phyloP scores from a whole-genome alignment of 2,888 invertebrate species.

The Athripsodes cinereus region DNA sequence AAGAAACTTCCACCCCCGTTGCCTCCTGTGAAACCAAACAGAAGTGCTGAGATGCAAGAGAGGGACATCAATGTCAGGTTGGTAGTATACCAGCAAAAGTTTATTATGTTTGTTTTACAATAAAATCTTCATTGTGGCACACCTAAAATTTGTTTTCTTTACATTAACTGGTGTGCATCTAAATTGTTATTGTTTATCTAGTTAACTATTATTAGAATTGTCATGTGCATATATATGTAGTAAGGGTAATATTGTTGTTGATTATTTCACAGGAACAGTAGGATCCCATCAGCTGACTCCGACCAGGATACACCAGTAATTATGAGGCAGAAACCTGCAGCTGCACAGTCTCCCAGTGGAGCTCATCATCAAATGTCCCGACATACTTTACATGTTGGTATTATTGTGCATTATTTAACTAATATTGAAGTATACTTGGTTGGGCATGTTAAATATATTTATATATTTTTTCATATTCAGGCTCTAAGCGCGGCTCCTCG shows the following conservation, averaged over 20 bases:
- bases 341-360: constrained; percentile 30
- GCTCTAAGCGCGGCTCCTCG: constrained; percentile 74
- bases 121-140: too few relatives aligned
- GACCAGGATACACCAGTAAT: constrained; percentile 42
- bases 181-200: neutral
- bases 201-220: neutral
- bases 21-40: constrained; percentile 38
- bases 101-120: neutral
- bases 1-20: constrained; percentile 29
- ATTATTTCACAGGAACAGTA: constrained; percentile 46
- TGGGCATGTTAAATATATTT: neutral
- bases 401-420: neutral
- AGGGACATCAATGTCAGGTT: constrained; percentile 49
- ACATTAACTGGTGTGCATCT: too few relatives aligned
- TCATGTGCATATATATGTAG: neutral
- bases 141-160: too few relatives aligned
- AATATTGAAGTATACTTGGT: neutral
- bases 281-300: constrained; percentile 55
- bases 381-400: constrained; percentile 54
- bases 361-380: constrained; percentile 61
- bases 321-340: constrained; percentile 40
- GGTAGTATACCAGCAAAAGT: too few relatives aligned
- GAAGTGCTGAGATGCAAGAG: constrained; percentile 42
- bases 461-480: constrained; percentile 31
- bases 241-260: neutral